These are phyloP conservation scores for Pseudonaja textilis DNA, from an alignment of 2,113 vertebrate species.

Conservation along the genomic window DNA sequence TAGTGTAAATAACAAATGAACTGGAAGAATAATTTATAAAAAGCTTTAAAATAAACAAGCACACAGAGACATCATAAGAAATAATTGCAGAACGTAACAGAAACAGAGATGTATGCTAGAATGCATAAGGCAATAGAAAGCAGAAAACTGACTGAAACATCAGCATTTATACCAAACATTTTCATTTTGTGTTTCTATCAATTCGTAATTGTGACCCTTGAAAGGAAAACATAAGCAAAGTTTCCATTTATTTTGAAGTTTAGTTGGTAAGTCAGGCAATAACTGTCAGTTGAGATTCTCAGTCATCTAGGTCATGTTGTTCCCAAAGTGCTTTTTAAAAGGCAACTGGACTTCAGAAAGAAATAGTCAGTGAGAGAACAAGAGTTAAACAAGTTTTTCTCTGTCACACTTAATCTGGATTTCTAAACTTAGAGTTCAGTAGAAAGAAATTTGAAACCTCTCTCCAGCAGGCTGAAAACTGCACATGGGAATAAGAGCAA, in stretches of 20 bases:
- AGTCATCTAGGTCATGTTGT: neutral
- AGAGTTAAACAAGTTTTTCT: neutral
- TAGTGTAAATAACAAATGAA: conserved; percentile 1
- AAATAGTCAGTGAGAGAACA: neutral
- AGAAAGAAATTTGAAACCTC: neutral
- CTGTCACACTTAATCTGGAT: neutral
- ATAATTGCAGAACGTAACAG: conserved; percentile 17
- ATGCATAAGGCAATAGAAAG: neutral
- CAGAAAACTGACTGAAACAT: neutral
- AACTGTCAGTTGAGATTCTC: neutral
- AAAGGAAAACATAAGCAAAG: neutral
- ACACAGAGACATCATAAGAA: neutral
- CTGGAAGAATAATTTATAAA: neutral
- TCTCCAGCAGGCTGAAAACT: neutral
- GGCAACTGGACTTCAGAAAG: neutral
- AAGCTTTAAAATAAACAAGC: neutral
- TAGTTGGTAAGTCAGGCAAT: conserved; percentile 23
- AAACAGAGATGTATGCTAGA: neutral
- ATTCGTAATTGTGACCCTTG: conserved; percentile 10
- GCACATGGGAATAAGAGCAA: neutral
- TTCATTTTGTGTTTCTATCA: conserved; percentile 14
- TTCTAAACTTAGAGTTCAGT: neutral
- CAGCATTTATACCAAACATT: conserved; percentile 5
- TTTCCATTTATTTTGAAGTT: conserved; percentile 2
- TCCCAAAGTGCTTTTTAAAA: neutral